phyloP scores from a whole-genome alignment of 2,113 vertebrate genomes.

The Istiophorus platypterus region DNA sequence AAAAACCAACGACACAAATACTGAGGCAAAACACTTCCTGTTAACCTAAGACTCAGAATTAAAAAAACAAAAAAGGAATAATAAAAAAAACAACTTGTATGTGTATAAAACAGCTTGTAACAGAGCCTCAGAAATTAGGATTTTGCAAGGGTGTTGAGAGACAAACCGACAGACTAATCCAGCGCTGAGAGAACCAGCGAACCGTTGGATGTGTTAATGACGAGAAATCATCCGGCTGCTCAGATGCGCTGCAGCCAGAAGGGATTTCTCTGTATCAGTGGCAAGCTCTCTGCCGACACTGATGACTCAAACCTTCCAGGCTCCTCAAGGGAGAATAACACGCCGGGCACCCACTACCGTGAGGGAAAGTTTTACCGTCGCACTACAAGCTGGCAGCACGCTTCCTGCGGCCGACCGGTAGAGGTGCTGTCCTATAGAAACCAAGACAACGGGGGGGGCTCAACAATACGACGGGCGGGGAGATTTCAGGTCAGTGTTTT shows the following conservation, averaged over 20 bases:
- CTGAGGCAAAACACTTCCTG: background rate
- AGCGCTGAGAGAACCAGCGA: background rate
- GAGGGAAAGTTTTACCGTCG: background rate
- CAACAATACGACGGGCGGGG: slow-evolving; percentile 9
- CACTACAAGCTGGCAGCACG: background rate
- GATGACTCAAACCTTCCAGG: slow-evolving; percentile 72
- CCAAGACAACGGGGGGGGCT: background rate
- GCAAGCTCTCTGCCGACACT: background rate
- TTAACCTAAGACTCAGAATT: background rate
- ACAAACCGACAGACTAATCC: background rate
- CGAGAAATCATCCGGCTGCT: slow-evolving; percentile 17
- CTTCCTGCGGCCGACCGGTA: slow-evolving; percentile 16
- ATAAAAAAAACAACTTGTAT: background rate
- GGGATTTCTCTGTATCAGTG: slow-evolving; percentile 22
- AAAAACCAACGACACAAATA: background rate
- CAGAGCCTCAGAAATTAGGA: background rate
- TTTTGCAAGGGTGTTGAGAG: background rate
- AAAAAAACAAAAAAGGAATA: too few species aligned
- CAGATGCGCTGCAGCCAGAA: background rate
- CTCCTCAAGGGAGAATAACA: slow-evolving; percentile 50
- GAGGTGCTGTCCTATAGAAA: slow-evolving; percentile 18
- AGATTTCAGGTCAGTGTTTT: slow-evolving; percentile 31
- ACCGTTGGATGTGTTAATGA: background rate
- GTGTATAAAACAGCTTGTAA: slow-evolving; percentile 19
- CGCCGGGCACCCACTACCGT: slow-evolving; percentile 29